Conservation (phyloP, 1,140 invertebrate genomes). For the Drepana arcuata region DNA sequence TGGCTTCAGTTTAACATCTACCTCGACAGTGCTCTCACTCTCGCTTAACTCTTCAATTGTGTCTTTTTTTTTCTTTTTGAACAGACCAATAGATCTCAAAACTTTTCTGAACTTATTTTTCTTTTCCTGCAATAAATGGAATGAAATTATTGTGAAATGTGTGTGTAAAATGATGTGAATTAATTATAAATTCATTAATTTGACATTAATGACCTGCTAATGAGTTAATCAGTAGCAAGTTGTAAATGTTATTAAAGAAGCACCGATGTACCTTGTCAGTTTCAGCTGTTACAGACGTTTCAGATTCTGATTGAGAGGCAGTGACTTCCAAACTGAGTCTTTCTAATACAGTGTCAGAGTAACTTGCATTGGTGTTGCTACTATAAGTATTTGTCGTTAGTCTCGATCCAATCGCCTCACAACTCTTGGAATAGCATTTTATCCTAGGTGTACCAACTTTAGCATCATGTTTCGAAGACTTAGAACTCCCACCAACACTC, state of each 20-base stretch:
- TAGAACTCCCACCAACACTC: constrained; percentile 35
- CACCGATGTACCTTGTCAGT: constrained; percentile 39
- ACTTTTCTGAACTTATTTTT: constrained; percentile 33
- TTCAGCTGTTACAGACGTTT: constrained; percentile 14
- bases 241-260: too few relatives aligned
- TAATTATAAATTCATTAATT: too few relatives aligned
- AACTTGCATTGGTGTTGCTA: constrained; percentile 30
- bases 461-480: constrained; percentile 30
- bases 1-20: constrained; percentile 17
- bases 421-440: constrained; percentile 53
- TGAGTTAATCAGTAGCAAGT: too few relatives aligned
- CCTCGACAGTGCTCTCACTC: constrained; percentile 30
- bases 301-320: constrained; percentile 27
- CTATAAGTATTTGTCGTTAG: constrained; percentile 21
- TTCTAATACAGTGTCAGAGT: constrained; percentile 48
- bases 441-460: constrained; percentile 43
- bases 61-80: constrained; percentile 47
- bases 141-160: too few relatives aligned
- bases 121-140: constrained; percentile 33
- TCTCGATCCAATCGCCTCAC: constrained; percentile 43
- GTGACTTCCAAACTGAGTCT: constrained; percentile 39
- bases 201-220: too few relatives aligned
- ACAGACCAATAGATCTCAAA: constrained; percentile 28
- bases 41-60: constrained; percentile 41
- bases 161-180: too few relatives aligned